Percentiles rank a stretch among this genome's conserved stretches.
Evolutionary conservation across 2,797 vertebrate species (phyloP).

Genomic region (Nannoperca obscura): DNA sequence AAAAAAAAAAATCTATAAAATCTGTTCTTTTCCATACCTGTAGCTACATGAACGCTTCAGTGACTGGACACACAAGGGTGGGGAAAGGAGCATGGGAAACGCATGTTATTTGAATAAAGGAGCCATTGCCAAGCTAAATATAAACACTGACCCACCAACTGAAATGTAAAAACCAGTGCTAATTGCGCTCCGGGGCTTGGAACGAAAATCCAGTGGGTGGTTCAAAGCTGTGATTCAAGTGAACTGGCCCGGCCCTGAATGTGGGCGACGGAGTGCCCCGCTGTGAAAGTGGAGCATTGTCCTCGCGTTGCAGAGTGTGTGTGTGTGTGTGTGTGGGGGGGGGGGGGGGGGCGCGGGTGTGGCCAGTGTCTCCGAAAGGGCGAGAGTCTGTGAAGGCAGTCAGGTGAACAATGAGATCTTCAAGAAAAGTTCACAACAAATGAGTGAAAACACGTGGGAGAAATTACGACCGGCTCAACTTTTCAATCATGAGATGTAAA

Average conservation of each 20-base stretch:
- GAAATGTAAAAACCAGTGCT: conserved; percentile 76
- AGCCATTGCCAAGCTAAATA: conserved; percentile 79
- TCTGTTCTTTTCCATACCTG: conserved; percentile 81
- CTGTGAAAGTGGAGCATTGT: conserved; percentile 80
- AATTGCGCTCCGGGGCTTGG: conserved; percentile 71
- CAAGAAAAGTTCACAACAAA: background rate
- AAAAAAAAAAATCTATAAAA: conserved; percentile 68
- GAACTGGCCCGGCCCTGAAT: conserved; percentile 66
- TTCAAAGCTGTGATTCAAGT: conserved; percentile 81
- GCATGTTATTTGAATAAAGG: conserved; percentile 74
- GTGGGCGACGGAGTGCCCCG: conserved; percentile 72
- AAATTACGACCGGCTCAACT: background rate
- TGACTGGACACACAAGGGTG: conserved; percentile 51
- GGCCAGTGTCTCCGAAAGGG: conserved; percentile 55
- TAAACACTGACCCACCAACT: conserved; percentile 75
- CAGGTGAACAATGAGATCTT: conserved; percentile 1
- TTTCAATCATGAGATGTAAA: background rate
- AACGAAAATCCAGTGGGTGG: conserved; percentile 79
- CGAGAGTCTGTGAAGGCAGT: conserved; percentile 23
- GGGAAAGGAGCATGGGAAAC: conserved; percentile 72
- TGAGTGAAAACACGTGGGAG: conserved; percentile 7
- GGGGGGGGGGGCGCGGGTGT: too few species aligned
- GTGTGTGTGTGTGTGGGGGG: too few species aligned
- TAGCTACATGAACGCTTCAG: conserved; percentile 50
- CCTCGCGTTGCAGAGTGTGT: conserved; percentile 49